phyloP scores from a whole-genome alignment of 2,888 invertebrate species.

The Deilephila porcellus region DNA sequence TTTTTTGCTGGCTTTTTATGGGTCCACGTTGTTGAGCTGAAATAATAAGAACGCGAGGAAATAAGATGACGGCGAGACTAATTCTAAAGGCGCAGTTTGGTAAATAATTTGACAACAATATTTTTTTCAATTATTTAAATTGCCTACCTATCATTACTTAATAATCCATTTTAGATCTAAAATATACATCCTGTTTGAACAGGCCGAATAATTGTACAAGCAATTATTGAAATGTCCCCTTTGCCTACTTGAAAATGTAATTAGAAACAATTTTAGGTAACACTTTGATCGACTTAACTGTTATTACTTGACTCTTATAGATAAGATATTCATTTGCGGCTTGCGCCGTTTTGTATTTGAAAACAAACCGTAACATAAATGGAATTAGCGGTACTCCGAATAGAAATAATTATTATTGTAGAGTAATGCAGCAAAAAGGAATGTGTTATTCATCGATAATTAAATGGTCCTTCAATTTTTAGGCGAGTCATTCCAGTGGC shows the following conservation, averaged over 20 bases:
- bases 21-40: conserved; percentile 10
- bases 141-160: neutral
- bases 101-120: conserved; percentile 20
- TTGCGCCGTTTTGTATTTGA: conserved; percentile 16
- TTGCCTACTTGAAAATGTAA: conserved; percentile 15
- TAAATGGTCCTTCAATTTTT: conserved; percentile 57
- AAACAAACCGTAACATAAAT: conserved; percentile 15
- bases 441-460: conserved; percentile 47
- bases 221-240: neutral
- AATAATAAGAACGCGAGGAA: conserved; percentile 22
- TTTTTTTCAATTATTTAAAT: neutral
- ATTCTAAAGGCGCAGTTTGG: conserved; percentile 8
- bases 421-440: conserved; percentile 39
- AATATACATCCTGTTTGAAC: neutral
- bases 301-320: conserved; percentile 18
- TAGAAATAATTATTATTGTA: conserved; percentile 35
- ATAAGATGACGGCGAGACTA: conserved; percentile 11
- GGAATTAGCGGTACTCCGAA: conserved; percentile 23
- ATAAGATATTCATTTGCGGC: conserved; percentile 13
- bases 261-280: conserved; percentile 20
- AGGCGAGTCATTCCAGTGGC: conserved; percentile 79
- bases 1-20: conserved; percentile 59
- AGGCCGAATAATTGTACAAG: conserved; percentile 2
- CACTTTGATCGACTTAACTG: conserved; percentile 23
- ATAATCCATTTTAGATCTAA: neutral